Conservation (phyloP, 2,888 invertebrate genomes). For the Eupithecia tripunctaria region DNA sequence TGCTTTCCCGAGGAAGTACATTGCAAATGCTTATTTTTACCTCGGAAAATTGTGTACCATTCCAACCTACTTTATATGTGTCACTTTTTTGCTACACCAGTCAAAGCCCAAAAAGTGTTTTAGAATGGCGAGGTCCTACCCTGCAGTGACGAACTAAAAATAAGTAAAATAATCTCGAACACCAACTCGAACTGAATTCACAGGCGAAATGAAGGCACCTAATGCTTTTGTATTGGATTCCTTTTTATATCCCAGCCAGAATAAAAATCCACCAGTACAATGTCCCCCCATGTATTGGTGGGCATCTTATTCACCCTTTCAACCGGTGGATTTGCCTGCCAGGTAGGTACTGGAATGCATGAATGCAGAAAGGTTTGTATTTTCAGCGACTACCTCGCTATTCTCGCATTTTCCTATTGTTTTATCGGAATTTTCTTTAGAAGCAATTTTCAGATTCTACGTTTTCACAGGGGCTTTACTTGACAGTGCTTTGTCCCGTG, state of each 20-base stretch:
- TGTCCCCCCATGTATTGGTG: background rate
- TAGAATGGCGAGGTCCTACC: no score
- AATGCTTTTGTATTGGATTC: background rate
- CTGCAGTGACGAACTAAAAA: no score
- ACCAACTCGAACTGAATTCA: background rate
- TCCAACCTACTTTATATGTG: no score
- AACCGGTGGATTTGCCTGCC: constrained; percentile 19
- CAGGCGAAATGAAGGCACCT: background rate
- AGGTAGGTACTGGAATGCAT: constrained; percentile 27
- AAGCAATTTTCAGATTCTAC: constrained; percentile 36
- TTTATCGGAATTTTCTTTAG: constrained; percentile 36
- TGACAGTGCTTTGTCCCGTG: constrained; percentile 25
- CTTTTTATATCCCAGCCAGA: background rate
- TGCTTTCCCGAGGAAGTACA: no score
- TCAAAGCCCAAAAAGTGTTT: no score
- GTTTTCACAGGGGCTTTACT: constrained; percentile 29
- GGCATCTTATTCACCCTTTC: constrained; percentile 11
- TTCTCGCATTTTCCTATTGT: constrained; percentile 30
- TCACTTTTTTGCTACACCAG: no score
- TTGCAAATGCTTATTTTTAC: no score
- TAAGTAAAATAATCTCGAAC: background rate
- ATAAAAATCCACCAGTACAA: background rate
- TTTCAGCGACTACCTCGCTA: constrained; percentile 22
- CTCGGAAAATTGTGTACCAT: no score
- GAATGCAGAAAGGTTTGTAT: constrained; percentile 26